These are phyloP conservation scores for Sigmodon hispidus DNA, from an alignment of 2,113 vertebrate genomes.

Conservation along the genomic window DNA sequence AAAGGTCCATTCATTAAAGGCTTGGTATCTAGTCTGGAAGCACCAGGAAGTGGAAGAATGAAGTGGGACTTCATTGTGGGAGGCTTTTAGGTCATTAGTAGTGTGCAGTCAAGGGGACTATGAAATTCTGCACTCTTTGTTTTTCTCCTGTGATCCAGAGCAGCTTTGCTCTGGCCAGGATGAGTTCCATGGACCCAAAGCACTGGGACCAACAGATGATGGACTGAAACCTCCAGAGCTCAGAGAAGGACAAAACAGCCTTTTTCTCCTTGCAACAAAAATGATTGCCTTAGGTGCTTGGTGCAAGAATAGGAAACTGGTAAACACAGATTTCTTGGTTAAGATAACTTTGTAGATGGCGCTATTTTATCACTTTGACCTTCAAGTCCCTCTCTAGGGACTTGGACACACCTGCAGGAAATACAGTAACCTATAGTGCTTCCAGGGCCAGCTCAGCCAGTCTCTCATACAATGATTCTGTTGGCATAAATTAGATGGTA, in stretches of 20 bases:
- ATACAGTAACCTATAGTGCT: background rate
- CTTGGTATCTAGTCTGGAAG: background rate
- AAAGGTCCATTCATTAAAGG: background rate
- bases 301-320: background rate
- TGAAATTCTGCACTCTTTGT: fast-evolving
- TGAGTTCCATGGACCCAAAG: background rate
- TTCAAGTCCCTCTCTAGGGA: background rate
- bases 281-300: background rate
- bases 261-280: background rate
- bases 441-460: too few relatives aligned
- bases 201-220: background rate
- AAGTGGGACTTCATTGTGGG: background rate
- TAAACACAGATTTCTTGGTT: background rate
- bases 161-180: background rate
- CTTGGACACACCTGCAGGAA: background rate
- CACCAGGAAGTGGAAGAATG: background rate
- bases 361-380: background rate
- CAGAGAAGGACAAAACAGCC: background rate
- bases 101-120: background rate
- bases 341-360: background rate
- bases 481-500: background rate
- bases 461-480: background rate
- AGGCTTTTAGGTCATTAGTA: background rate
- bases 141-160: background rate
- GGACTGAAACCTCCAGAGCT: background rate